phyloP scores from a whole-genome alignment of 1,140 invertebrate species.

The Apis cerana region DNA sequence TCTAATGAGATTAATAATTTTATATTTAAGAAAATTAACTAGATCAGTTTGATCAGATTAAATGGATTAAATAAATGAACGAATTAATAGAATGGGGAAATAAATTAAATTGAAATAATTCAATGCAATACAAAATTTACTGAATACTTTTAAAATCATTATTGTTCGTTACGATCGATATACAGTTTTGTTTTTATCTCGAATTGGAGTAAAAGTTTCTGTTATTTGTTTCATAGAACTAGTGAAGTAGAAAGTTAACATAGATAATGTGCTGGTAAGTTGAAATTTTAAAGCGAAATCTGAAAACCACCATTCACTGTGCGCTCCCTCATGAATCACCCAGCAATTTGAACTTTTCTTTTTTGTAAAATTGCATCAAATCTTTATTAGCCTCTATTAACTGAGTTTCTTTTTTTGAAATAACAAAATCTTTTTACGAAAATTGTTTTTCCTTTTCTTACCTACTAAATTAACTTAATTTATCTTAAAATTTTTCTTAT shows the following conservation, averaged over 20 bases:
- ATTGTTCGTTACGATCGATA: not conserved
- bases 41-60: too few relatives aligned
- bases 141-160: not conserved
- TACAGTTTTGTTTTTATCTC: not conserved
- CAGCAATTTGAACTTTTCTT: not conserved
- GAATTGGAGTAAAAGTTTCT: conserved; percentile 8
- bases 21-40: too few relatives aligned
- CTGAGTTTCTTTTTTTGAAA: not conserved
- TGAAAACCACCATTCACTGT: not conserved
- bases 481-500: not conserved
- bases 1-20: too few relatives aligned
- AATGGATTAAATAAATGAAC: too few relatives aligned
- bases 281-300: conserved; percentile 31
- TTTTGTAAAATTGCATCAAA: not conserved
- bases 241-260: conserved; percentile 33
- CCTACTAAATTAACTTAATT: not conserved
- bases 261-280: not conserved
- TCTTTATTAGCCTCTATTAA: too few relatives aligned
- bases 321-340: not conserved
- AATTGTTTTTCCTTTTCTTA: not conserved
- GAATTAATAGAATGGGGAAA: not conserved
- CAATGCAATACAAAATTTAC: not conserved
- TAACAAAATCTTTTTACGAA: not conserved
- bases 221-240: not conserved
- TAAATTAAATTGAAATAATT: not conserved